Evolutionary conservation across 2,113 vertebrate species (phyloP).

Genomic region (Electrona antarctica): DNA sequence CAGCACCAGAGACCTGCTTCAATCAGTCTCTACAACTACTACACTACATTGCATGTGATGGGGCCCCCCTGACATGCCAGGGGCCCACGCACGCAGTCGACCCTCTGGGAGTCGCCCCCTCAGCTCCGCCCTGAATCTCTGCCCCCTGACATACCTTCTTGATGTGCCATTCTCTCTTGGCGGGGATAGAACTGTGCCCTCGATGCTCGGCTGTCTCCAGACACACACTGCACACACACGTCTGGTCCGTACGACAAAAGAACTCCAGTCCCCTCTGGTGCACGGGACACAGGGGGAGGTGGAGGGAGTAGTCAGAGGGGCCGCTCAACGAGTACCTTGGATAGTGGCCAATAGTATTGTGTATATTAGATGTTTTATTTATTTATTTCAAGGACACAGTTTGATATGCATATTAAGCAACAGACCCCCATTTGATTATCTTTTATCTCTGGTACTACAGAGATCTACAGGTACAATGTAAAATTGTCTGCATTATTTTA

Average conservation of each 20-base stretch:
- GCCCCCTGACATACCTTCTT: constrained; percentile 66
- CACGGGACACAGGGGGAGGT: constrained; percentile 51
- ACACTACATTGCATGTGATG: too few species aligned
- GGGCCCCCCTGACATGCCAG: too few species aligned
- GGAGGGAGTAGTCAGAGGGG: neutral
- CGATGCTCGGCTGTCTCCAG: constrained; percentile 59
- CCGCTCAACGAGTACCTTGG: constrained; percentile 36
- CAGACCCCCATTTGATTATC: neutral
- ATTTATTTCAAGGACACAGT: too few species aligned
- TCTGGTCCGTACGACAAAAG: constrained; percentile 74
- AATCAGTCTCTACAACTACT: too few species aligned
- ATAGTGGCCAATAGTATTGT: neutral
- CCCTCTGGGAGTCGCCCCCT: too few species aligned
- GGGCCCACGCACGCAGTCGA: too few species aligned
- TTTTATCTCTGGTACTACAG: neutral
- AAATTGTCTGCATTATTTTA: neutral
- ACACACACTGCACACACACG: constrained; percentile 69
- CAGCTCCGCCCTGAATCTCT: too few species aligned
- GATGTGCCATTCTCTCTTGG: constrained; percentile 71
- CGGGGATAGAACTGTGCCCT: constrained; percentile 58
- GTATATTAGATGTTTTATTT: too few species aligned
- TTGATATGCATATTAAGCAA: neutral
- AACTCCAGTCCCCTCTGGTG: constrained; percentile 68
- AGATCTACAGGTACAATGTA: neutral
- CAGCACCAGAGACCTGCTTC: too few species aligned